phyloP scores from a whole-genome alignment of 2,888 invertebrate species.

The Lepidocyrtoides sp. region DNA sequence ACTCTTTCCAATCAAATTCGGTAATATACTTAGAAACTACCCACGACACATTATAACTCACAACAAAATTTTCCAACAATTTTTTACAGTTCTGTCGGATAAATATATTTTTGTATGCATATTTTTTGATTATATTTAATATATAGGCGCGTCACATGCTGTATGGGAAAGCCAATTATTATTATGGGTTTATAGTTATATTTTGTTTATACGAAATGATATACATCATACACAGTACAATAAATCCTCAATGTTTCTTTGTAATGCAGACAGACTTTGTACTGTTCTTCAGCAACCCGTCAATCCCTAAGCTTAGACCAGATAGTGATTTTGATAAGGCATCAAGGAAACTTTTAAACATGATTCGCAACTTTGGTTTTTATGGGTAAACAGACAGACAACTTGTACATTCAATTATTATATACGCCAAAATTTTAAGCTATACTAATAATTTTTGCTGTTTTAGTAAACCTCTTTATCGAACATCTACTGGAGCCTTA shows the following conservation, averaged over 20 bases:
- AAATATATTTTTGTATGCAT: neutral
- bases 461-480: slow-evolving; percentile 43
- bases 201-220: no score
- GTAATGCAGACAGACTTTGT: slow-evolving; percentile 17
- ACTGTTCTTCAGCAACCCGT: slow-evolving; percentile 39
- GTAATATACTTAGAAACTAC: no score
- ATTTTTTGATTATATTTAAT: no score
- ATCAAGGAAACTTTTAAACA: slow-evolving; percentile 46
- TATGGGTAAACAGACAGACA: slow-evolving; percentile 62
- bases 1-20: no score
- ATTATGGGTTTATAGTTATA: no score
- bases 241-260: no score
- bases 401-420: no score
- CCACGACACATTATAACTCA: no score
- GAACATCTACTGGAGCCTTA: slow-evolving; percentile 17
- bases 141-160: no score
- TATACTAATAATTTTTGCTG: no score
- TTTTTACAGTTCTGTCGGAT: neutral
- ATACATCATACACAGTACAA: no score
- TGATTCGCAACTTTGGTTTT: slow-evolving; percentile 53
- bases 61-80: neutral
- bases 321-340: slow-evolving; percentile 33
- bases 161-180: no score
- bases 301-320: neutral
- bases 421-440: neutral